Conservation (phyloP, 2,797 vertebrate species). For the Echiichthys vipera region DNA sequence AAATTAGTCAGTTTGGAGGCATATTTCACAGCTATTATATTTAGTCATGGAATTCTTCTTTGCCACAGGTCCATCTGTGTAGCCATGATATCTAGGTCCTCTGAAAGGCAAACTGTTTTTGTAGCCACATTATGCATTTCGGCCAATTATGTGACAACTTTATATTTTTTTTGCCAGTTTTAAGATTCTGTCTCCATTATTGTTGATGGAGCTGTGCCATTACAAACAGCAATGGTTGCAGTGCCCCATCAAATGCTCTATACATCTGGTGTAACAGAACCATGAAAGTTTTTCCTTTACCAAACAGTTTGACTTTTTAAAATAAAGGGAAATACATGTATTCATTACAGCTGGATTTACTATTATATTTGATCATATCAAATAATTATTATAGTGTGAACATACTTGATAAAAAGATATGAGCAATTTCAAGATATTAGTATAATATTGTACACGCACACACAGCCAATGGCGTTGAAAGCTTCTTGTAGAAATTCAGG, state of each 20-base stretch:
- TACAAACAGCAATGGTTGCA: constrained; percentile 35
- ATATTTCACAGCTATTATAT: constrained; percentile 57
- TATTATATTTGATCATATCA: neutral
- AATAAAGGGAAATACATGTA: constrained; percentile 73
- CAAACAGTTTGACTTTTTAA: constrained; percentile 68
- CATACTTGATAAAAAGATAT: neutral
- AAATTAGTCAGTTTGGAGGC: constrained; percentile 45
- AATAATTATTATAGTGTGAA: neutral
- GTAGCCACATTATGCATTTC: constrained; percentile 45
- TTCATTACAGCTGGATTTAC: constrained; percentile 27
- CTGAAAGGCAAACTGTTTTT: constrained; percentile 53
- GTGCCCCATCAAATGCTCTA: constrained; percentile 29
- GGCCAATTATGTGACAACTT: constrained; percentile 54
- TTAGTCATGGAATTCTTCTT: constrained; percentile 40
- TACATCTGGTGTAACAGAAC: constrained; percentile 47
- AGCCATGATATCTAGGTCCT: constrained; percentile 40
- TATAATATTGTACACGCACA: neutral
- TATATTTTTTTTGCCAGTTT: constrained; percentile 53
- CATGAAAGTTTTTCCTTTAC: constrained; percentile 53
- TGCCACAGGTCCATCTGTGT: constrained; percentile 49
- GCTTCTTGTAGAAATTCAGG: constrained; percentile 6
- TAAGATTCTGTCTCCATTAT: constrained; percentile 40
- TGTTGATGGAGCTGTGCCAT: constrained; percentile 45
- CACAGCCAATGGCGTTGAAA: neutral
- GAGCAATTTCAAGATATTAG: neutral